A percentile compares a stretch with the other conserved stretches of the same genome.
These are phyloP conservation scores for Lepisosteus osseus DNA, from an alignment of 2,113 vertebrate species.

Conservation along the genomic window DNA sequence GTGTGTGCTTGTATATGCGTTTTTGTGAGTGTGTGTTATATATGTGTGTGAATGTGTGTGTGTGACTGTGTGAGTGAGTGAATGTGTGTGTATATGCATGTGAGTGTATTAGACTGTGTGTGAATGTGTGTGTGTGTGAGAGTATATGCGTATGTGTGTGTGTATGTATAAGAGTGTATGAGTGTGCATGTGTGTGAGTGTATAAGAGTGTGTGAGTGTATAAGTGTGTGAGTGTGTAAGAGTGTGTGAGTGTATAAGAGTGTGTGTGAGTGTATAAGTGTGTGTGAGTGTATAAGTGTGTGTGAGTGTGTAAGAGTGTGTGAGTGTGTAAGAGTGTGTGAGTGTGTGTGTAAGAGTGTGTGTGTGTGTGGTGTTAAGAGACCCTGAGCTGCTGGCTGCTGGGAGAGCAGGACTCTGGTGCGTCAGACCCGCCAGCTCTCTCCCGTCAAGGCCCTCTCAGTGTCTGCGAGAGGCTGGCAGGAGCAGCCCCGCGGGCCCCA, in stretches of 20 bases:
- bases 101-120: not conserved
- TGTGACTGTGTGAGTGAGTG: not conserved
- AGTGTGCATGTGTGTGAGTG: no score
- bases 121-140: no score
- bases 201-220: constrained; percentile 7
- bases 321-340: no score
- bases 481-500: not conserved
- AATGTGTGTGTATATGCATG: no score
- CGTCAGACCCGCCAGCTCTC: constrained; percentile 23
- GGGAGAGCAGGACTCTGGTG: constrained; percentile 26
- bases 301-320: no score
- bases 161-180: not conserved
- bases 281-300: no score
- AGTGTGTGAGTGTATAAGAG: no score
- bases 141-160: no score
- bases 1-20: not conserved
- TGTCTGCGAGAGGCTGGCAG: constrained; percentile 8
- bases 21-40: not conserved
- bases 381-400: constrained; percentile 38
- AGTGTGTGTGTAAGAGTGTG: constrained; percentile 46
- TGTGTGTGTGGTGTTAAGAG: no score
- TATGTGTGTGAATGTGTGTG: not conserved
- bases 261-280: no score
- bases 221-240: no score
- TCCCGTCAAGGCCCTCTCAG: no score